Evolutionary conservation across 2,797 vertebrate species (phyloP).

Genomic region (Nannoperca obscura): DNA sequence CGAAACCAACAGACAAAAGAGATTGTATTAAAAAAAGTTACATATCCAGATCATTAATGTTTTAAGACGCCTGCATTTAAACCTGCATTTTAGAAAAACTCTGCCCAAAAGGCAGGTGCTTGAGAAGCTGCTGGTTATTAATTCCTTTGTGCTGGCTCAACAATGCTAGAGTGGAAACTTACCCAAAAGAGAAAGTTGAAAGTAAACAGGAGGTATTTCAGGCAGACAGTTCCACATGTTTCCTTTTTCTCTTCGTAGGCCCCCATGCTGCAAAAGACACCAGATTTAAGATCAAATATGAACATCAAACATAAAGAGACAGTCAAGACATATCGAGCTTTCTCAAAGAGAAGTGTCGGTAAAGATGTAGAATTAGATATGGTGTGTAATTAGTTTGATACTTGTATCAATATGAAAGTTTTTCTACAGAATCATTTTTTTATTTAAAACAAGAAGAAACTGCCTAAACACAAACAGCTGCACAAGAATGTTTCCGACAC

Average conservation of each 20-base stretch:
- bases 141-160: background rate
- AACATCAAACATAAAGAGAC: background rate
- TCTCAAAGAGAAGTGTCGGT: background rate
- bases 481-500: background rate
- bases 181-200: conserved; percentile 99
- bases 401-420: background rate
- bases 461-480: background rate
- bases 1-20: background rate
- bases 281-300: conserved; percentile 7
- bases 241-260: conserved; percentile 87
- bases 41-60: background rate
- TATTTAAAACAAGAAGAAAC: background rate
- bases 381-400: background rate
- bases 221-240: conserved; percentile 91
- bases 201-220: conserved; percentile 95
- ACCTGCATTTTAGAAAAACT: background rate
- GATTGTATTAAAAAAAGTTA: background rate
- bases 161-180: conserved; percentile 66
- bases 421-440: background rate
- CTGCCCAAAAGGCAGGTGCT: background rate
- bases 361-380: background rate
- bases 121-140: background rate
- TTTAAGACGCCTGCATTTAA: conserved; percentile 9
- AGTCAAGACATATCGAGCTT: background rate
- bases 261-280: conserved; percentile 83